Base-by-base conservation (phyloP, 2,113 vertebrate species). In the Micronycteris hirsuta region DNA sequence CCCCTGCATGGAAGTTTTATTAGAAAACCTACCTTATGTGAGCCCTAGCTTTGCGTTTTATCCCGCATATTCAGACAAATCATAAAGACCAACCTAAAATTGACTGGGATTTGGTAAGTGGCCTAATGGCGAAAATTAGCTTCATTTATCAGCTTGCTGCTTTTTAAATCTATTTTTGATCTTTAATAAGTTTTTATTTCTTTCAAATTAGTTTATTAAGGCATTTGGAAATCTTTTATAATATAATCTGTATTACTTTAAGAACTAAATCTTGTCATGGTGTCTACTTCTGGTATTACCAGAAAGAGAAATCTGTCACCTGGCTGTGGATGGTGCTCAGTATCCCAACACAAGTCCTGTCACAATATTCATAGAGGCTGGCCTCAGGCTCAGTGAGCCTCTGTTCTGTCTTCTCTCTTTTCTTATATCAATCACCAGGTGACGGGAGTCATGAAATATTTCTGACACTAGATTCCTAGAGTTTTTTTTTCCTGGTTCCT, bases 141-240 rank as follows among this genome's bases (percentile, higher is more conserved):
- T 93, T 86, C 13, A 43, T 58, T 81, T 71, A n/a, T 94, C 31
- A 47, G 5, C 24, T 65, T 91, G 2, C 2, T 41, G 26, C 38
- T 77, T 45, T 45, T 22, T 76, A 63, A n/a, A n/a, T 16, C 11
- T 80, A 43, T 6, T n/a, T 58, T 41, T 84, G 16, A 33, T 17
- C 31, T 92, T 63, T 67, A 31, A 7, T 43, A 80, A 19, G 2
- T 61, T 63, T 82, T 80, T 61, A 36, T 70, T 80, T 36, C 14
- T 14, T 63, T 87, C 1, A 5, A 74, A 63, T 0, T 63, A 80
- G 24, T 84, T 85, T 5, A 61, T 61, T 43, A 20, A 81, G 17
- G 24, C 16, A 76, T 19, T 96, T 80, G 49, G 43, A 86, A 76
- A 56, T 77, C 61, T 24, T 83, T 67, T 36, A 77, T 87, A 56